Conservation (phyloP, 2,888 invertebrate genomes). For the Electrophaes corylata region DNA sequence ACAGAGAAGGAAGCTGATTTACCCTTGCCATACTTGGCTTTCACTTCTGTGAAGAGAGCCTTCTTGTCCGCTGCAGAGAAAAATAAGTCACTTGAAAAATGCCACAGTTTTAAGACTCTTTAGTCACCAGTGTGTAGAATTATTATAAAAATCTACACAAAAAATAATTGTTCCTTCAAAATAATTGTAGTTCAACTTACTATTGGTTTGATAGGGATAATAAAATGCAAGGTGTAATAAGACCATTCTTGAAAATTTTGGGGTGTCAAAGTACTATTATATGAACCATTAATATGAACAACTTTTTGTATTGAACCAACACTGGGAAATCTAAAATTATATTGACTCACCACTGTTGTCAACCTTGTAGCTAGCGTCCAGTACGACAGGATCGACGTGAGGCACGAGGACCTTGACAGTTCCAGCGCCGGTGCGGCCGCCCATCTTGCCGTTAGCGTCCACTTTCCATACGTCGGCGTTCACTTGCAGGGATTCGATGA, state of each 20-base stretch:
- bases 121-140: not conserved
- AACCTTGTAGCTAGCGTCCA: constrained; percentile 73
- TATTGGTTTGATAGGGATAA: no score
- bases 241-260: no score
- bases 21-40: constrained; percentile 72
- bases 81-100: not conserved
- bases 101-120: not conserved
- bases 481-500: constrained; percentile 71
- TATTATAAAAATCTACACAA: no score
- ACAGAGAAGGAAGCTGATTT: constrained; percentile 71
- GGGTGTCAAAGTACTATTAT: no score
- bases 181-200: no score
- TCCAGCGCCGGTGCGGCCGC: constrained; percentile 60
- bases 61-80: constrained; percentile 57
- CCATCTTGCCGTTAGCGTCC: constrained; percentile 66
- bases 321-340: no score
- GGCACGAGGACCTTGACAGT: constrained; percentile 72
- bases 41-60: constrained; percentile 59
- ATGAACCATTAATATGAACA: no score
- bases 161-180: no score
- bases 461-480: constrained; percentile 82
- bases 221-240: no score
- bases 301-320: no score
- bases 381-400: constrained; percentile 72
- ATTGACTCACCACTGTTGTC: constrained; percentile 63